Percentiles rank a stretch among this genome's conserved stretches.
phyloP scores from a whole-genome alignment of 2,888 invertebrate genomes.

The Noctua pronuba region DNA sequence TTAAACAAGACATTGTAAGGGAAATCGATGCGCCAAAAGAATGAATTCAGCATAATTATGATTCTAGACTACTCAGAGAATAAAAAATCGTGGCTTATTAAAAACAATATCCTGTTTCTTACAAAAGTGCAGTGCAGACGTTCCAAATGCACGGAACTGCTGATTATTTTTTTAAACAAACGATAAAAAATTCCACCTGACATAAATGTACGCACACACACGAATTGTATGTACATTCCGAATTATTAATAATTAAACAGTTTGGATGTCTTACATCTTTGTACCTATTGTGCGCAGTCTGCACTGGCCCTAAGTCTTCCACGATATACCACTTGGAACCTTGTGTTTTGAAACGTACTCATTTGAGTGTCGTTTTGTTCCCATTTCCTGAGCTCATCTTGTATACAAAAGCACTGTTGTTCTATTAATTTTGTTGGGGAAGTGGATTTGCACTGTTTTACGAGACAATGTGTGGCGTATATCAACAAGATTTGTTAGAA shows the following conservation, averaged over 20 bases:
- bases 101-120: background rate
- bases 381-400: constrained; percentile 38
- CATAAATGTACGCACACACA: background rate
- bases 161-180: background rate
- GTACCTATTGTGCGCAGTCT: background rate
- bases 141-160: too few relatives aligned
- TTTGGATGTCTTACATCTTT: background rate
- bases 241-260: too few relatives aligned
- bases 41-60: too few relatives aligned
- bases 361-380: constrained; percentile 46
- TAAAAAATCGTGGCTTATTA: too few relatives aligned
- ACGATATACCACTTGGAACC: constrained; percentile 67
- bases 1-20: background rate
- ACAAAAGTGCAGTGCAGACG: background rate
- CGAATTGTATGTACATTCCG: background rate
- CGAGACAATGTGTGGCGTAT: background rate
- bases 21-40: background rate
- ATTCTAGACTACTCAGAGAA: too few relatives aligned
- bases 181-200: background rate
- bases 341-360: constrained; percentile 51
- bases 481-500: background rate
- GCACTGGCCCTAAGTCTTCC: constrained; percentile 50
- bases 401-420: constrained; percentile 26
- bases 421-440: constrained; percentile 32
- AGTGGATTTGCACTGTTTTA: constrained; percentile 22